Percentiles rank a stretch among this genome's conserved stretches.
Conservation (phyloP, 2,888 invertebrate species). For the Chalcosyrphus nemorum region DNA sequence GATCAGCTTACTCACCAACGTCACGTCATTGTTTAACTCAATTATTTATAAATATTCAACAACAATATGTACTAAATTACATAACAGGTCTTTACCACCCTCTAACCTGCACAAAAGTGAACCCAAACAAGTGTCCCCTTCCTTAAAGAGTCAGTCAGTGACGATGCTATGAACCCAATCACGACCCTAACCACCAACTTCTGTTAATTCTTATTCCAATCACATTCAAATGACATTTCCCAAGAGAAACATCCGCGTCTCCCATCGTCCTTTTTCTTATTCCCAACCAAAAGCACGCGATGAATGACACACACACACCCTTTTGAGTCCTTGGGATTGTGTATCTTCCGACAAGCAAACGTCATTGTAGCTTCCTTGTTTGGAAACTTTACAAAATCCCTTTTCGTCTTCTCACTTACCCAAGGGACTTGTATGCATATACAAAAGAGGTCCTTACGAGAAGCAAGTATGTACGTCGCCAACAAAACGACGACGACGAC, state of each 20-base stretch:
- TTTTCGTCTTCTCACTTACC: conserved; percentile 40
- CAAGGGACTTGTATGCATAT: conserved; percentile 26
- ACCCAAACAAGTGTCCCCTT: conserved; percentile 32
- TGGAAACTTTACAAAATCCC: conserved; percentile 25
- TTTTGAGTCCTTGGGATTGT: conserved; percentile 11
- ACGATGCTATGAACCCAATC: conserved; percentile 40
- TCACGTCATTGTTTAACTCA: conserved; percentile 22
- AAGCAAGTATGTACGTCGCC: neutral
- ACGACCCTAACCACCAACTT: conserved; percentile 49
- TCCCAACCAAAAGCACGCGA: conserved; percentile 65
- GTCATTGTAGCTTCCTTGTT: conserved; percentile 23
- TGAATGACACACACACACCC: conserved; percentile 7
- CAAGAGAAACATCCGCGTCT: conserved; percentile 41
- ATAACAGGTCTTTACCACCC: conserved; percentile 61
- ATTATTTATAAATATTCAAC: conserved; percentile 62
- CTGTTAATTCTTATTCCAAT: conserved; percentile 73
- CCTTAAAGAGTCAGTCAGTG: neutral
- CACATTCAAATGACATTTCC: conserved; percentile 75
- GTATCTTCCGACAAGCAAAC: conserved; percentile 36
- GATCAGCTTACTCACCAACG: neutral
- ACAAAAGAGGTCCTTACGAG: conserved; percentile 33
- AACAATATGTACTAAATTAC: conserved; percentile 74
- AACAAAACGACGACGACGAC: conserved; percentile 10
- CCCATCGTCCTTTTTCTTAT: conserved; percentile 12
- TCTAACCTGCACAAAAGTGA: conserved; percentile 8